Evolutionary conservation across 2,797 vertebrate genomes (phyloP).

Genomic region (Linurgus olivaceus): DNA sequence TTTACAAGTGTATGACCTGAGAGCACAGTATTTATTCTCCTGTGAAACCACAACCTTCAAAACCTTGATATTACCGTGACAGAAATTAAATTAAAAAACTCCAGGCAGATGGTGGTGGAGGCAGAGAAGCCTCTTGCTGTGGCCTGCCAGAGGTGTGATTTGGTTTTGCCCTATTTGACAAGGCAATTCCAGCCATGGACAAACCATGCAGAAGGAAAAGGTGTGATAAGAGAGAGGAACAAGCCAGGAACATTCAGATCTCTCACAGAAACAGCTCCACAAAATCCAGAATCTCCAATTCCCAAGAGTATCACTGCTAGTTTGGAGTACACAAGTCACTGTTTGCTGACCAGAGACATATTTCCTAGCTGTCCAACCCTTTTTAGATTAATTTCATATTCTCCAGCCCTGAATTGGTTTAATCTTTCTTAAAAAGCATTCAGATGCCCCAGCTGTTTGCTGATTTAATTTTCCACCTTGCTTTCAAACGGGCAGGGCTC

Average conservation of each 20-base stretch:
- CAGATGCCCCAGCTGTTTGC: background rate
- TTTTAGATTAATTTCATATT: background rate
- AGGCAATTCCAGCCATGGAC: background rate
- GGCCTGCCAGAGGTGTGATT: background rate
- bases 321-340: background rate
- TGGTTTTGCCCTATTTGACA: background rate
- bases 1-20: constrained; percentile 32
- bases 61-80: background rate
- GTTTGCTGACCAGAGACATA: background rate
- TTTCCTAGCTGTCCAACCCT: background rate
- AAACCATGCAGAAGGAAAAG: background rate
- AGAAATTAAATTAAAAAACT: background rate
- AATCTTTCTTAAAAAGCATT: constrained; percentile 9
- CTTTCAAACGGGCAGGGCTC: background rate
- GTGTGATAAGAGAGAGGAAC: background rate
- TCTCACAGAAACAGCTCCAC: background rate
- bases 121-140: background rate
- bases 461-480: constrained; percentile 2
- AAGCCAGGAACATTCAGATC: background rate
- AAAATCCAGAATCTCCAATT: background rate
- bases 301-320: background rate
- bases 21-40: background rate
- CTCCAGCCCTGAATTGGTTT: background rate
- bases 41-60: background rate
- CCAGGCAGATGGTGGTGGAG: accelerated